Evolutionary conservation across 2,113 vertebrate genomes (phyloP).

Genomic region (Echinops telfairi): DNA sequence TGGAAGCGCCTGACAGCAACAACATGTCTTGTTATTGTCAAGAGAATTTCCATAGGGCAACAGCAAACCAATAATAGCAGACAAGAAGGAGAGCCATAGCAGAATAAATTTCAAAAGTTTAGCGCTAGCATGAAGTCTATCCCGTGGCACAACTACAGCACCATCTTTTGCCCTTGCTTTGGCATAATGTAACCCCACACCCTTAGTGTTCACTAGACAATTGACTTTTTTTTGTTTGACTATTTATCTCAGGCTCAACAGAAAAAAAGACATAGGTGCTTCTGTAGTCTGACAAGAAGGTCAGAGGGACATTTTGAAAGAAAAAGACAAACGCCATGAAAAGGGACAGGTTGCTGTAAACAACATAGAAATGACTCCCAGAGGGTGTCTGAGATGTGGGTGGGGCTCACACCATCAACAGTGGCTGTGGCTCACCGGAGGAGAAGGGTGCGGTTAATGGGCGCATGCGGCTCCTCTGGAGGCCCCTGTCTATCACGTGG

Average conservation of each 20-base stretch:
- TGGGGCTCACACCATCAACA: slow-evolving; percentile 69
- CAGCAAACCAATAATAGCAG: neutral
- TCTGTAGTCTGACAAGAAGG: slow-evolving; percentile 59
- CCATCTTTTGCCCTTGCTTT: neutral
- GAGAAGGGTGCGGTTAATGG: fast-evolving
- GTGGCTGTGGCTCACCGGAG: neutral
- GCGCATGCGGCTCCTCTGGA: neutral
- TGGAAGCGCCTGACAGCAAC: too few relatives aligned
- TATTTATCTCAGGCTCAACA: slow-evolving; percentile 67
- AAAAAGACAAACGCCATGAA: slow-evolving; percentile 70
- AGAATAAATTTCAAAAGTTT: neutral
- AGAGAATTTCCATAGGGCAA: neutral
- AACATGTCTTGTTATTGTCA: neutral
- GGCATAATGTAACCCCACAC: neutral
- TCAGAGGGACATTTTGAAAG: slow-evolving; percentile 69
- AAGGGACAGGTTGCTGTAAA: slow-evolving; percentile 50
- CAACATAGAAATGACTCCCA: slow-evolving; percentile 61
- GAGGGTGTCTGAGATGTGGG: slow-evolving; percentile 25
- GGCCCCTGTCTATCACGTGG: slow-evolving; percentile 1
- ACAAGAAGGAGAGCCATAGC: neutral
- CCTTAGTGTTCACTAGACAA: neutral
- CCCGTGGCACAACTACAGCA: neutral
- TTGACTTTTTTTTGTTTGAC: slow-evolving; percentile 60
- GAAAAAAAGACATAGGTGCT: slow-evolving; percentile 55
- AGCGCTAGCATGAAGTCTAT: neutral